These are phyloP conservation scores for Epistrophe eligans DNA, from an alignment of 2,888 invertebrate genomes.

Conservation along the genomic window DNA sequence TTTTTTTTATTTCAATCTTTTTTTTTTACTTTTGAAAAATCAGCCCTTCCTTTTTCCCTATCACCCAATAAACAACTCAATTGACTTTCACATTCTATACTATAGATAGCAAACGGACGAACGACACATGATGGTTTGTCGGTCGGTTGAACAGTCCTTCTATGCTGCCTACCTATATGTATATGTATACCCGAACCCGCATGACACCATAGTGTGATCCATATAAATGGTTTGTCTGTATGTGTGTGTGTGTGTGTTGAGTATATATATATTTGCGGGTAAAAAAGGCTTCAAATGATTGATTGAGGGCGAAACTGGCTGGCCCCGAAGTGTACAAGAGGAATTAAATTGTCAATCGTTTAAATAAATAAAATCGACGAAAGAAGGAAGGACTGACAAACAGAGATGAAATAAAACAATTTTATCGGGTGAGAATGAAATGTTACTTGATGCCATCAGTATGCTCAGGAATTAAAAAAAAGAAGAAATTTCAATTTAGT, in stretches of 20 bases:
- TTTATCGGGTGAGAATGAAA: conserved; percentile 36
- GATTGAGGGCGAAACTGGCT: conserved; percentile 52
- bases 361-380: conserved; percentile 62
- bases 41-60: conserved; percentile 31
- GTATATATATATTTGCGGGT: neutral
- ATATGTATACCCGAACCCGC: neutral
- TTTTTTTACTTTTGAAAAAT: conserved; percentile 8
- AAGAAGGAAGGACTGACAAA: conserved; percentile 23
- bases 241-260: neutral
- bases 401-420: conserved; percentile 36
- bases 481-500: neutral
- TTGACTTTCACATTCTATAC: conserved; percentile 49
- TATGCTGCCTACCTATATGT: neutral
- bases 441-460: neutral
- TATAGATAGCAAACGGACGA: conserved; percentile 40
- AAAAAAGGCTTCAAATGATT: conserved; percentile 60
- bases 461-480: neutral
- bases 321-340: conserved; percentile 38
- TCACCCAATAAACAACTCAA: conserved; percentile 69
- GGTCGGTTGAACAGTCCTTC: conserved; percentile 14
- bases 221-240: neutral
- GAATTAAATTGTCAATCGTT: conserved; percentile 73
- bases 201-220: conserved; percentile 8
- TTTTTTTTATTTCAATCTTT: neutral
- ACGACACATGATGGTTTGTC: conserved; percentile 12